phyloP scores from a whole-genome alignment of 1,140 invertebrate genomes.

The Pseudomyrmex sp. region DNA sequence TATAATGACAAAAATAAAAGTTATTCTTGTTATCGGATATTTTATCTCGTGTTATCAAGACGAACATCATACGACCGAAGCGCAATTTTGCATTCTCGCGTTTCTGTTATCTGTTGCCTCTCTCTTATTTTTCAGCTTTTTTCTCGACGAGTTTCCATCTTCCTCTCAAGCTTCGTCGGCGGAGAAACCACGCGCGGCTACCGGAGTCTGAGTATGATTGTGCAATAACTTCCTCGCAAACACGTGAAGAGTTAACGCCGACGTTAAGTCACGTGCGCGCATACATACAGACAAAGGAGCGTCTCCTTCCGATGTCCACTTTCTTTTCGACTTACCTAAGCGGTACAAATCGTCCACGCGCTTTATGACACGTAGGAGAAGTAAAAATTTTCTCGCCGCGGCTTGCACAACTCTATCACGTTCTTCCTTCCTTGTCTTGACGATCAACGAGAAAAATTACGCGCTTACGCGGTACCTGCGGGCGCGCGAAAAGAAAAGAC shows the following conservation, averaged over 20 bases:
- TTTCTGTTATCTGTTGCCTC: neutral
- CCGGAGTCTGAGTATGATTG: conserved; percentile 70
- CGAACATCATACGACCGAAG: neutral
- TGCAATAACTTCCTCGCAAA: conserved; percentile 68
- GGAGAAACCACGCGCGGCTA: conserved; percentile 12
- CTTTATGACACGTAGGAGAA: conserved; percentile 72
- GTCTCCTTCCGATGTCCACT: conserved; percentile 77
- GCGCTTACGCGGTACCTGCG: neutral
- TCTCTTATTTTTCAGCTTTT: too few species aligned
- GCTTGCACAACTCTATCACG: conserved; percentile 53
- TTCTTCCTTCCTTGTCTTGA: conserved; percentile 42
- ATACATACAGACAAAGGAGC: conserved; percentile 66
- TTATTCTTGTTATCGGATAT: neutral
- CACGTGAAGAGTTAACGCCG: conserved; percentile 71
- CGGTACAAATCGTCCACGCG: conserved; percentile 74
- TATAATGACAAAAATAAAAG: too few species aligned
- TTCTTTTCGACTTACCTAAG: conserved; percentile 79
- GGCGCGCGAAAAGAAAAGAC: neutral
- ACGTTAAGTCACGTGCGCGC: conserved; percentile 73
- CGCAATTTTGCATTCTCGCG: neutral
- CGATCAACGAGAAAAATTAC: conserved; percentile 4
- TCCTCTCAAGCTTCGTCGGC: neutral
- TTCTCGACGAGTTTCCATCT: neutral
- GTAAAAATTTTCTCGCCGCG: conserved; percentile 18
- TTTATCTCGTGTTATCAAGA: conserved; percentile 7